Evolutionary conservation across 64 coral and sea anemone genomes (phyloP).

Genomic region (Stylophora pistillata): DNA sequence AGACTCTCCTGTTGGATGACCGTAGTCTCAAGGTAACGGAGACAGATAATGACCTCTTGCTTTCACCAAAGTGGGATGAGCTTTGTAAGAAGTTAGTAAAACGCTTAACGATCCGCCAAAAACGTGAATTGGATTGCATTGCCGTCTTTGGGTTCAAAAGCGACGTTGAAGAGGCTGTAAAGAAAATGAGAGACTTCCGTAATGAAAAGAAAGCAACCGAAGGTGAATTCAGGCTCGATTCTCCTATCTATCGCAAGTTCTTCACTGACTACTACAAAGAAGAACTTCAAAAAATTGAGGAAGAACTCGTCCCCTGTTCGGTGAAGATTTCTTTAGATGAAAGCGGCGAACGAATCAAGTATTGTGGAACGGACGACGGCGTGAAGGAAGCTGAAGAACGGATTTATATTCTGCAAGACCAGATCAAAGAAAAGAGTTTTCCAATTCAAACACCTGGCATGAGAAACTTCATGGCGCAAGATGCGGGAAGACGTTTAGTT

Average conservation of each 20-base stretch:
- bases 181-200: conserved; percentile 36
- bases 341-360: neutral
- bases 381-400: conserved; percentile 18
- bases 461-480: conserved; percentile 17
- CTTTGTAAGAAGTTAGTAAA: conserved; percentile 21
- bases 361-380: conserved; percentile 10
- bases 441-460: conserved; percentile 6
- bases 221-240: conserved; percentile 14
- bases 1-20: neutral
- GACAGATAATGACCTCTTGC: neutral
- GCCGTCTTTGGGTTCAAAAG: conserved; percentile 24
- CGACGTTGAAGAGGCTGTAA: conserved; percentile 18
- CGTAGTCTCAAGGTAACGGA: neutral
- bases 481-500: neutral
- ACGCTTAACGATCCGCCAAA: neutral
- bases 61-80: conserved; percentile 11
- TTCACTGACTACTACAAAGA: conserved; percentile 10
- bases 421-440: conserved; percentile 22
- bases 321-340: conserved; percentile 33
- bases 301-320: neutral
- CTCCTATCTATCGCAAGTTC: conserved; percentile 10
- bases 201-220: conserved; percentile 42
- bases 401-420: conserved; percentile 5
- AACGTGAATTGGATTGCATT: conserved; percentile 20
- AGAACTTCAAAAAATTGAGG: neutral